A percentile compares a stretch with the other conserved stretches of the same genome.
phyloP scores from a whole-genome alignment of 35 echinoderm and acorn worm species.

The Anneissia japonica region DNA sequence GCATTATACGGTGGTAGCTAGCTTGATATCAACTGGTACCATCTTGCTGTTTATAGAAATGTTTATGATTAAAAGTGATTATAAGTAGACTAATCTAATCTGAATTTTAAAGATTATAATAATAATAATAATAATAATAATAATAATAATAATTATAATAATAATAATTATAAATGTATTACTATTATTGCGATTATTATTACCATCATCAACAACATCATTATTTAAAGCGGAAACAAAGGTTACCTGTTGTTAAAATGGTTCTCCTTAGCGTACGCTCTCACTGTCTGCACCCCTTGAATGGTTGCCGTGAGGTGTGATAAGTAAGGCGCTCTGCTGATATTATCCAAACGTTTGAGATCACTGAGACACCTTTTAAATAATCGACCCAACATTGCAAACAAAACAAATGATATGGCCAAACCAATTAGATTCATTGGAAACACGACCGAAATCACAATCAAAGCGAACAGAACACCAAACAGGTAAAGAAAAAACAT shows the following conservation, averaged over 20 bases:
- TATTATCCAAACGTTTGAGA: slow-evolving; percentile 81
- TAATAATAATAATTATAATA: no score
- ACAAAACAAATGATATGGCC: slow-evolving; percentile 38
- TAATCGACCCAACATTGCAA: slow-evolving; percentile 59
- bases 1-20: no score
- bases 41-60: no score
- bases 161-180: no score
- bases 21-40: no score
- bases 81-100: no score
- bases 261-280: slow-evolving; percentile 77
- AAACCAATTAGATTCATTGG: slow-evolving; percentile 63
- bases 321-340: slow-evolving; percentile 82
- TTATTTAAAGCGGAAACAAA: no score
- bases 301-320: slow-evolving; percentile 81
- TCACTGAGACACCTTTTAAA: slow-evolving; percentile 70
- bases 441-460: slow-evolving; percentile 67
- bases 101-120: no score
- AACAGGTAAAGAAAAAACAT: slow-evolving; percentile 59
- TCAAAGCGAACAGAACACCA: slow-evolving; percentile 59
- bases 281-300: slow-evolving; percentile 68
- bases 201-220: no score
- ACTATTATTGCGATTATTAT: no score
- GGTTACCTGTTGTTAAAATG: slow-evolving; percentile 69
- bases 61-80: no score
- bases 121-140: no score